Evolutionary conservation across 2,888 invertebrate genomes (phyloP).

Genomic region (Plagiodera versicolora): DNA sequence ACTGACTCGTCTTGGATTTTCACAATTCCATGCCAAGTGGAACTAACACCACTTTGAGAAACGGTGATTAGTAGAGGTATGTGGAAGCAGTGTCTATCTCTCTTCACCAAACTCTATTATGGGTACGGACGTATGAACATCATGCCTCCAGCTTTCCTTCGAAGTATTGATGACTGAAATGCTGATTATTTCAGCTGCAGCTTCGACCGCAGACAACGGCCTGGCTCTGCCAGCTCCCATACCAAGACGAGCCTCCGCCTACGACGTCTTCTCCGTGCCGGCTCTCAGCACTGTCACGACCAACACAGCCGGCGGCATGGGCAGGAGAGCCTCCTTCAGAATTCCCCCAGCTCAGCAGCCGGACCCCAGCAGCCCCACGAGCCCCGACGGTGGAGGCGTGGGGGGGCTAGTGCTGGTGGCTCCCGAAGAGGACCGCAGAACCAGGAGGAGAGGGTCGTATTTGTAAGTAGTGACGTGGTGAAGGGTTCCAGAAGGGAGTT

Average conservation of each 20-base stretch:
- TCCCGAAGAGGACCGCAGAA: constrained; percentile 67
- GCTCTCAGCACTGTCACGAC: constrained; percentile 56
- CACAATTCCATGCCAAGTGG: too few relatives aligned
- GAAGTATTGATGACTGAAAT: too few relatives aligned
- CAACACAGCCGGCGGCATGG: constrained; percentile 35
- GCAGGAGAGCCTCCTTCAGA: constrained; percentile 63
- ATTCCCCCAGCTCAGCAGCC: constrained; percentile 56
- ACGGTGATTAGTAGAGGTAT: too few relatives aligned
- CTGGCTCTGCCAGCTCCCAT: constrained; percentile 72
- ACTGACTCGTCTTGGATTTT: too few relatives aligned
- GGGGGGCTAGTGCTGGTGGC: constrained; percentile 34
- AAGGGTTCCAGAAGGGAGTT: too few relatives aligned
- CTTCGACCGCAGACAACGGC: constrained; percentile 56
- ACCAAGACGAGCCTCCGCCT: constrained; percentile 81
- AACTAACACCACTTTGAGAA: too few relatives aligned
- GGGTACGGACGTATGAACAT: too few relatives aligned
- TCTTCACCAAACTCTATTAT: too few relatives aligned
- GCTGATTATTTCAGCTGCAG: constrained; percentile 19
- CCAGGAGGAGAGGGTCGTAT: constrained; percentile 78
- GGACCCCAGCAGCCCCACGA: constrained; percentile 60
- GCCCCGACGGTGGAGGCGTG: constrained; percentile 51
- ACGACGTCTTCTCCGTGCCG: constrained; percentile 78
- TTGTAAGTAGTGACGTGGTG: too few relatives aligned
- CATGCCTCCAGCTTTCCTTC: too few relatives aligned
- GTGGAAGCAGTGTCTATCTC: too few relatives aligned